Conservation (phyloP, 2,797 vertebrate species). For the Sparus aurata region DNA sequence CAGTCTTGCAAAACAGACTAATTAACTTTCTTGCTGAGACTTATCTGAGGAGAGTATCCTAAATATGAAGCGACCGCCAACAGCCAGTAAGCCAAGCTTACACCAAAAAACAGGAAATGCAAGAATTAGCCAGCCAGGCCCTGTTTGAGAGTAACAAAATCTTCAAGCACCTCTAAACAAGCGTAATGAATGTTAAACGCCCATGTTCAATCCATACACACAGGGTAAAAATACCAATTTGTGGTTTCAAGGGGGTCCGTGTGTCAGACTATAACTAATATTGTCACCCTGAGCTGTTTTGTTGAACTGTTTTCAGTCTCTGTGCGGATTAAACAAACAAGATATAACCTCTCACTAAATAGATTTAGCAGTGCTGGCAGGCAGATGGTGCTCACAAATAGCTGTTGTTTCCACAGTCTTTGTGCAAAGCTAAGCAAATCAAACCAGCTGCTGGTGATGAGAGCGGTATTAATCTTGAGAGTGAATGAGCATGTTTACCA, state of each 20-base stretch:
- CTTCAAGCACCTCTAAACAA: background rate
- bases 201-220: background rate
- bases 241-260: background rate
- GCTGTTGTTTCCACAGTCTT: background rate
- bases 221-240: background rate
- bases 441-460: background rate
- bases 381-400: slow-evolving; percentile 19
- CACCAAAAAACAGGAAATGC: background rate
- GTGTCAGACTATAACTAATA: background rate
- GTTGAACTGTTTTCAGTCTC: slow-evolving; percentile 1
- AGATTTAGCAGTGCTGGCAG: background rate
- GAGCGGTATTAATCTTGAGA: background rate
- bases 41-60: background rate
- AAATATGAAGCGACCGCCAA: background rate
- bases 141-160: background rate
- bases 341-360: background rate
- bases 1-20: background rate
- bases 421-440: slow-evolving; percentile 7
- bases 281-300: no score
- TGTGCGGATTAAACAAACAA: slow-evolving; percentile 26
- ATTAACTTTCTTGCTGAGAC: background rate
- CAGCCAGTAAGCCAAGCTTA: background rate
- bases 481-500: background rate
- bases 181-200: background rate
- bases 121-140: background rate